phyloP scores from a whole-genome alignment of 30 jellyfish, hydroid and myxozoan genomes.

The Nemopilema nomurai region DNA sequence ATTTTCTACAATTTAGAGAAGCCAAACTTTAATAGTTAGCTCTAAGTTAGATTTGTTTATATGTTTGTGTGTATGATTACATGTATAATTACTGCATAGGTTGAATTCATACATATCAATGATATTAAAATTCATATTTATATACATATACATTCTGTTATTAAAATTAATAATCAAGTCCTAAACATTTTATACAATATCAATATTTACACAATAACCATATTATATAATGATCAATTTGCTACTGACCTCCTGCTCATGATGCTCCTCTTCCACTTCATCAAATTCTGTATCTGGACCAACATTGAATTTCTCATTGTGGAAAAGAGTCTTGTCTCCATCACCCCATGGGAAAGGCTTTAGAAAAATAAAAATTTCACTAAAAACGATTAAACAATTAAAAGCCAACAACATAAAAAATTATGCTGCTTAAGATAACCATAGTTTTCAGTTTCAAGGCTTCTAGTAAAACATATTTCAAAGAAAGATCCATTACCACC shows the following conservation, averaged over 20 bases:
- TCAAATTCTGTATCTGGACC: slow-evolving; percentile 75
- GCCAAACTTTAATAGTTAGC: no score
- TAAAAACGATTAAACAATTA: no score
- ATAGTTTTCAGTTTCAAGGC: background rate
- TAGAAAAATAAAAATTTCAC: background rate
- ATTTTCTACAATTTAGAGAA: no score
- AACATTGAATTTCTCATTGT: slow-evolving; percentile 56
- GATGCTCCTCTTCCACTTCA: slow-evolving; percentile 23
- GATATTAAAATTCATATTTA: no score
- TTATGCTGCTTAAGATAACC: no score
- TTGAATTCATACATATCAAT: no score
- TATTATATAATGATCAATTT: background rate
- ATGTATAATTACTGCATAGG: no score
- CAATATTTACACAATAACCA: background rate
- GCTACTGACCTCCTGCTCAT: slow-evolving; percentile 3
- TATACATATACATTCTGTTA: no score
- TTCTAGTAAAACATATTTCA: background rate
- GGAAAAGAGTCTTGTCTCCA: slow-evolving; percentile 77
- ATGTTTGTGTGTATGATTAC: no score
- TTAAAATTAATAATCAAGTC: background rate
- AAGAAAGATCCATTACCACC: no score
- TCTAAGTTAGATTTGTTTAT: no score
- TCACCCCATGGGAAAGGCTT: slow-evolving; percentile 95
- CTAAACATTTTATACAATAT: background rate
- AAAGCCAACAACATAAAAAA: no score